Conservation (phyloP, 2,797 vertebrate species). For the Netta rufina region DNA sequence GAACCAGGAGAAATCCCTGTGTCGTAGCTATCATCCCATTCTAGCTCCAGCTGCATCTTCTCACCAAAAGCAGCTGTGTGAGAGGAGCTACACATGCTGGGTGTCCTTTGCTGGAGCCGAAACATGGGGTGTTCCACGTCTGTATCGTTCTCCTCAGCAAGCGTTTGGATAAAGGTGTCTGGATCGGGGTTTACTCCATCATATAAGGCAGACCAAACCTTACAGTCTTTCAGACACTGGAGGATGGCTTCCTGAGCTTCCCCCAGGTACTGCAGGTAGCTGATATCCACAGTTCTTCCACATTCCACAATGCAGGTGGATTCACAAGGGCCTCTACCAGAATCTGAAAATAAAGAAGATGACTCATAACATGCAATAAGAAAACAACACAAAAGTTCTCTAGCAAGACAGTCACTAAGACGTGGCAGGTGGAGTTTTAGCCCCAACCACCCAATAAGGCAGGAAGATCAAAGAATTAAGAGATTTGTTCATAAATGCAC, state of each 20-base stretch:
- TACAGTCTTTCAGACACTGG: conserved; percentile 86
- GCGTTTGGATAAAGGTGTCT: conserved; percentile 81
- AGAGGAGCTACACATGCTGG: neutral
- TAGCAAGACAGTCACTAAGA: neutral
- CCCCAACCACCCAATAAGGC: neutral
- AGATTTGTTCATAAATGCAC: neutral
- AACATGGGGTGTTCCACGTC: conserved; percentile 43
- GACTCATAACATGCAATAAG: neutral
- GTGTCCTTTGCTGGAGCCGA: conserved; percentile 46
- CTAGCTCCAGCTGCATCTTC: conserved; percentile 87
- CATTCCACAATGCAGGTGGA: conserved; percentile 88
- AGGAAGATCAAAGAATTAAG: neutral
- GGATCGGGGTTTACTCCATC: conserved; percentile 90
- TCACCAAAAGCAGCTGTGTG: conserved; percentile 53
- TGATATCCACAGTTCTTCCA: conserved; percentile 90
- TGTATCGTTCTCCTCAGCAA: conserved; percentile 77
- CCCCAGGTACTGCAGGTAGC: conserved; percentile 94
- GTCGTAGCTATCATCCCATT: conserved; percentile 98
- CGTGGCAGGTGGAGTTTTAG: neutral
- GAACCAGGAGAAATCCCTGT: conserved; percentile 82
- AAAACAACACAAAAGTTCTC: neutral
- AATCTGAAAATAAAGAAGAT: conserved; percentile 68
- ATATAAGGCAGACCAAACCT: conserved; percentile 92
- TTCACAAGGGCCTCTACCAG: conserved; percentile 30
- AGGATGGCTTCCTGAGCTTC: conserved; percentile 89